phyloP scores from a whole-genome alignment of 2,888 invertebrate species.

The Lasioglossum calceatum region DNA sequence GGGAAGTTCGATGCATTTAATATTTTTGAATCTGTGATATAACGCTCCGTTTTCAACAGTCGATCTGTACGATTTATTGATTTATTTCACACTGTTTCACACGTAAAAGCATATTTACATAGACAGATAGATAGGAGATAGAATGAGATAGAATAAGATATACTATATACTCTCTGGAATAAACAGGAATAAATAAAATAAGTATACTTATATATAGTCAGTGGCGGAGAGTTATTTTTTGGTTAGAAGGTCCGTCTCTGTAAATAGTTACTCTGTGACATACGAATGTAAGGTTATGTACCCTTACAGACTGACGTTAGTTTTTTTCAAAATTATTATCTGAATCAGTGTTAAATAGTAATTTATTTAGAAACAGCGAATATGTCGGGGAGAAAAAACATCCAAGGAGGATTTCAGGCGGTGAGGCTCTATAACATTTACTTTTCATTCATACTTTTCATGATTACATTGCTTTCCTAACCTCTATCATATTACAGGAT shows the following conservation, averaged over 20 bases:
- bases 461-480: conserved; percentile 32
- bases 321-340: conserved; percentile 29
- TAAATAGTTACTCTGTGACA: neutral
- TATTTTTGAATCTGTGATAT: conserved; percentile 10
- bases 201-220: no score
- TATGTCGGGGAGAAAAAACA: conserved; percentile 79
- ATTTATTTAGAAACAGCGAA: conserved; percentile 27
- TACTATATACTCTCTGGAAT: no score
- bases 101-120: no score
- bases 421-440: conserved; percentile 84
- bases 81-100: no score
- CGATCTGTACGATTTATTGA: no score
- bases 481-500: conserved; percentile 86
- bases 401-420: conserved; percentile 89
- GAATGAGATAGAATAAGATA: no score
- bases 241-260: neutral
- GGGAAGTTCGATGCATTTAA: conserved; percentile 10
- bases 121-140: no score
- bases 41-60: no score
- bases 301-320: conserved; percentile 6
- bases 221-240: no score
- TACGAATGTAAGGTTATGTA: conserved; percentile 13
- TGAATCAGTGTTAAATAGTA: neutral
- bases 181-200: no score
- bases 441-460: conserved; percentile 11